Evolutionary conservation across 1,140 invertebrate species (phyloP), one percentile per base, ranked within the genome.

Genomic region (Pseudobourletiella spinata): DNA sequence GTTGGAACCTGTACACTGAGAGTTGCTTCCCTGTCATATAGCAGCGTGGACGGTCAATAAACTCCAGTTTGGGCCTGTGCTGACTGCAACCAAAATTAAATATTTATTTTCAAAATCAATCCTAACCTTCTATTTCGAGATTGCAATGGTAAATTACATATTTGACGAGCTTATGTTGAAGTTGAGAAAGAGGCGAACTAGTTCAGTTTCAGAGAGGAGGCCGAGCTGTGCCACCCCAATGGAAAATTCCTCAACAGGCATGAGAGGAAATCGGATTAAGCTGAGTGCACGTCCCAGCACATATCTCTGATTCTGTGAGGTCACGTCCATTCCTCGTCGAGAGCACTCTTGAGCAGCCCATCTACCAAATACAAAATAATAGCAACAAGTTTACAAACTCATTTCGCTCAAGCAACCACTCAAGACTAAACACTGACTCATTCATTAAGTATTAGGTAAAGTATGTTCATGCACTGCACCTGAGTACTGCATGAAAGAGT

Each of bases 201-300:
- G 77, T 73, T 91, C 87, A 63, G 82, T 73, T 71, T 91, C 87
- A 55, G 84, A 84, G 1, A 92, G 75, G 18, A 93, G 74, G n/a
- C 86, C 84, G 69, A 82, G 84, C 71, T 86, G 85, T 14, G 87
- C 89, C 8, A 88, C 83, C 3, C 85, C 85, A 71, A 82, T 80
- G 1, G 89, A 88, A 76, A 93, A 93, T 74, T 94, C 90, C 74
- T 91, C 87, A 2, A 89, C 83, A 1, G 84, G 86, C 88, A 94
- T 92, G 2, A 92, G 75, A 4, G 89, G 89, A 74, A 91, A 94
- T 28, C 90, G 77, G 63, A 94, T 85, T 1, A 89, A 78, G 35
- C 81, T 79, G 44, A 92, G 78, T 16, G 86, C 84, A 55, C 79
- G 71, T 0, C 85, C 85, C 0, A 92, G 75, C 1, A 89, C 83